A percentile compares a stretch with the other conserved stretches of the same genome.
These are phyloP conservation scores for Syrmaticus mikado DNA, from an alignment of 2,113 vertebrate species.

Conservation along the genomic window DNA sequence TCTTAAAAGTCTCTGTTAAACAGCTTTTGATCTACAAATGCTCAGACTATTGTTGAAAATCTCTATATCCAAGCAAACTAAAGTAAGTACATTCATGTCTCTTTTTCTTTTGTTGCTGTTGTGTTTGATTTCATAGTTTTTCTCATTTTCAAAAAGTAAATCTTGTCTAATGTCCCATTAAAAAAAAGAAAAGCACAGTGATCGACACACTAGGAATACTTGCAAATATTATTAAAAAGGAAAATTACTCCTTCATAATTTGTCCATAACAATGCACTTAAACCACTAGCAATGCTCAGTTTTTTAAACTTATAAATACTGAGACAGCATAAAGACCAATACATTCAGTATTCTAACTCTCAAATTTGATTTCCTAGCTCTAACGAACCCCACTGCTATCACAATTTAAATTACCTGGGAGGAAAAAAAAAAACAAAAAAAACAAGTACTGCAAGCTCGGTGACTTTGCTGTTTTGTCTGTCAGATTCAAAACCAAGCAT, in stretches of 20 bases:
- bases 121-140: not conserved
- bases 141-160: not conserved
- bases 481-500: not conserved
- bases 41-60: not conserved
- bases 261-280: not conserved
- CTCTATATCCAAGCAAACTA: not conserved
- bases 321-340: not conserved
- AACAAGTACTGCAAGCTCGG: not conserved
- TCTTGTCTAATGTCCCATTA: not conserved
- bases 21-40: not conserved
- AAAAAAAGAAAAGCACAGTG: not conserved
- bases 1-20: not conserved
- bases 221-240: not conserved
- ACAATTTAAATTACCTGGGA: not conserved
- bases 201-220: not conserved
- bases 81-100: not conserved
- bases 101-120: not conserved
- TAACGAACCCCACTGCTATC: not conserved
- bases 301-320: not conserved
- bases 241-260: conserved; percentile 36
- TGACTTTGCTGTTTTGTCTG: not conserved
- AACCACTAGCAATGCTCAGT: not conserved
- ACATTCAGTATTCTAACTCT: not conserved
- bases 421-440: not conserved
- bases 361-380: not conserved